phyloP scores from a whole-genome alignment of 2,888 invertebrate genomes.

The Caenorhabditis sp. region DNA sequence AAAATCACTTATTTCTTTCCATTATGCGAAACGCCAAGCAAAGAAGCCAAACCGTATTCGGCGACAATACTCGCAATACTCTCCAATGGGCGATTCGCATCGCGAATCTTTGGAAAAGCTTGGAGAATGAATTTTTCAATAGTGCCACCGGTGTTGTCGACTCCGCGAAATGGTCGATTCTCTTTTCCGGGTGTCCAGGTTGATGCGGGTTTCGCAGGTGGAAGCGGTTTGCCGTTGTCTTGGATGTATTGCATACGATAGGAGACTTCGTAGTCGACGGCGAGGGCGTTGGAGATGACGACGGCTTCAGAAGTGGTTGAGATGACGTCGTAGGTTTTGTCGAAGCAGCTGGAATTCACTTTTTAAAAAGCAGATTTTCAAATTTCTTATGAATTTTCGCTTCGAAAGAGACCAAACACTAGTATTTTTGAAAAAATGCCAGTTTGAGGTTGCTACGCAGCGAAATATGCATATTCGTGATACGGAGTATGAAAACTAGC shows the following conservation, averaged over 20 bases:
- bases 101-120: constrained; percentile 61
- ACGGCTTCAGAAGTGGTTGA: constrained; percentile 68
- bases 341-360: constrained; percentile 60
- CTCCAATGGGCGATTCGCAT: constrained; percentile 49
- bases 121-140: constrained; percentile 70
- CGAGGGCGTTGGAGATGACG: constrained; percentile 55
- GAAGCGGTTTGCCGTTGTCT: constrained; percentile 40
- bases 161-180: constrained; percentile 67
- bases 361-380: constrained; percentile 17
- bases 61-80: constrained; percentile 53
- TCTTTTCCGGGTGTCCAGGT: constrained; percentile 67
- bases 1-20: constrained; percentile 19
- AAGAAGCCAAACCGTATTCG: constrained; percentile 48
- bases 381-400: no score
- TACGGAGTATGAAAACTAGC: no score
- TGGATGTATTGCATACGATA: constrained; percentile 37
- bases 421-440: constrained; percentile 54
- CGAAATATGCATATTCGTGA: no score
- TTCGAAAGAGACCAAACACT: constrained; percentile 69
- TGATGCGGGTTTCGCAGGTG: constrained; percentile 53
- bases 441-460: no score
- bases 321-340: constrained; percentile 57
- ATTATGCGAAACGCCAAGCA: constrained; percentile 45
- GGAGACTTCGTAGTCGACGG: constrained; percentile 48
- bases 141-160: constrained; percentile 56